These are phyloP conservation scores for Aepyceros melampus DNA, from an alignment of 2,113 vertebrate genomes.

Conservation along the genomic window DNA sequence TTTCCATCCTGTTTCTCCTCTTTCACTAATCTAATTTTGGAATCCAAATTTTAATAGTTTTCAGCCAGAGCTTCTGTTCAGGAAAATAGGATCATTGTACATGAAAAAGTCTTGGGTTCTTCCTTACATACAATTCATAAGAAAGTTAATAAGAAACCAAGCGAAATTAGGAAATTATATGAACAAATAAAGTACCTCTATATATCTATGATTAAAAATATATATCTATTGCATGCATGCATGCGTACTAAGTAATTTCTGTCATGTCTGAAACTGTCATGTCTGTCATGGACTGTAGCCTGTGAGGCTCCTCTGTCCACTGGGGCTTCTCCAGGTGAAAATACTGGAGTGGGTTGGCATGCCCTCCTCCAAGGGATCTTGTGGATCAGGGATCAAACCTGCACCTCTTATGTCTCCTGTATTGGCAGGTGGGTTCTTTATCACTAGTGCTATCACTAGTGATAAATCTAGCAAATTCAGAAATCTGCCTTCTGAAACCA, in stretches of 20 bases:
- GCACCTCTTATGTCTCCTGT: background rate
- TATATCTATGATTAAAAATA: background rate
- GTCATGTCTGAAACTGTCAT: no score
- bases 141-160: background rate
- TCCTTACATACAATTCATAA: background rate
- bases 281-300: background rate
- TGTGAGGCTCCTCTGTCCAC: background rate
- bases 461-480: background rate
- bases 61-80: background rate
- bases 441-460: background rate
- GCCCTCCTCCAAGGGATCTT: background rate
- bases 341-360: background rate
- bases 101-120: background rate
- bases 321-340: background rate
- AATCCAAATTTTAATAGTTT: slow-evolving; percentile 3
- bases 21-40: background rate
- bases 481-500: background rate
- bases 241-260: background rate
- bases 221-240: background rate
- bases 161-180: background rate
- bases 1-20: background rate
- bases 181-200: background rate
- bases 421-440: background rate
- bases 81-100: background rate
- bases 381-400: background rate